These are phyloP conservation scores for Coenonympha glycerion DNA, from an alignment of 2,888 invertebrate species.

Conservation along the genomic window DNA sequence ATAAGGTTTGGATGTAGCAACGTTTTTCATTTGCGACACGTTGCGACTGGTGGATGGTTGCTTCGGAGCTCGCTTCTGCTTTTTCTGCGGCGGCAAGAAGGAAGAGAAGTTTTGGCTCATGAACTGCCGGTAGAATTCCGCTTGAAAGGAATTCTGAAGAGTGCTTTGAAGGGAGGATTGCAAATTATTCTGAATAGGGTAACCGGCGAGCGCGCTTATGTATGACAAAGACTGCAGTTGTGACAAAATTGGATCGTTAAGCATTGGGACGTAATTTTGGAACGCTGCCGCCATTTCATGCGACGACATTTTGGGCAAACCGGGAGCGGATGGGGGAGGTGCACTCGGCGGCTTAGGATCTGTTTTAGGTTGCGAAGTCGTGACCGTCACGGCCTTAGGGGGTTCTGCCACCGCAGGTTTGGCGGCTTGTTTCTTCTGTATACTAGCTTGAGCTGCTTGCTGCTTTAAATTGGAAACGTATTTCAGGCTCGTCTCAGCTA, in stretches of 20 bases:
- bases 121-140: constrained; percentile 64
- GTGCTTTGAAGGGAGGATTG: constrained; percentile 51
- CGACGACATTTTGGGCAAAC: constrained; percentile 53
- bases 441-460: constrained; percentile 51
- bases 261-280: constrained; percentile 58
- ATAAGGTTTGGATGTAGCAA: constrained; percentile 31
- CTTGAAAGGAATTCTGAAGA: constrained; percentile 57
- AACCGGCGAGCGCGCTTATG: constrained; percentile 55
- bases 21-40: constrained; percentile 25
- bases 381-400: constrained; percentile 34
- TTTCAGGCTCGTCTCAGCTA: constrained; percentile 81
- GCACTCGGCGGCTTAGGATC: constrained; percentile 35
- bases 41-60: constrained; percentile 18
- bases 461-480: constrained; percentile 78
- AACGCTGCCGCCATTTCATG: constrained; percentile 60
- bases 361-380: constrained; percentile 34
- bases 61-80: constrained; percentile 61
- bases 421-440: constrained; percentile 54
- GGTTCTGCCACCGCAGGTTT: constrained; percentile 41
- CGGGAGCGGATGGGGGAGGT: constrained; percentile 32
- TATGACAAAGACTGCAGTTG: constrained; percentile 61
- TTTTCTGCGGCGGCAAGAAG: constrained; percentile 54
- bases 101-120: constrained; percentile 52
- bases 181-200: constrained; percentile 48
- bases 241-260: constrained; percentile 53